Conservation (phyloP, 2,888 invertebrate species). For the Clitarchus hookeri region DNA sequence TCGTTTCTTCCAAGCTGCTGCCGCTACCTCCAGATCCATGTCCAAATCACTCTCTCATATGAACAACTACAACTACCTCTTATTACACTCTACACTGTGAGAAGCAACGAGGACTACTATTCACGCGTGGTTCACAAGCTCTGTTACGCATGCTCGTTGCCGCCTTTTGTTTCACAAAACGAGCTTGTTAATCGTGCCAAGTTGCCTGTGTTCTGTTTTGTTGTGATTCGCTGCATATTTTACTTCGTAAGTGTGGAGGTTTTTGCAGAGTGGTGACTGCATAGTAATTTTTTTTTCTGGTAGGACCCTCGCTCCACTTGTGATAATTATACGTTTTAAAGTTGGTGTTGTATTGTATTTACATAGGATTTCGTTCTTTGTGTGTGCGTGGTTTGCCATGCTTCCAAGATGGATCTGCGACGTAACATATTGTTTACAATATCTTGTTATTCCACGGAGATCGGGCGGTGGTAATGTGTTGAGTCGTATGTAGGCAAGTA, state of each 20-base stretch:
- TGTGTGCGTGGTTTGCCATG: constrained; percentile 33
- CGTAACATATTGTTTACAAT: constrained; percentile 40
- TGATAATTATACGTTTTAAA: neutral
- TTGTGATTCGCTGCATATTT: neutral
- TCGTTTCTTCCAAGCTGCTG: too few relatives aligned
- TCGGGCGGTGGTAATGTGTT: neutral
- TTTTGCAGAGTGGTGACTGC: neutral
- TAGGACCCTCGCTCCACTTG: neutral
- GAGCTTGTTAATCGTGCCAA: neutral
- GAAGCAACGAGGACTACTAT: too few relatives aligned
- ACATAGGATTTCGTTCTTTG: neutral
- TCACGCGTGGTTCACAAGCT: too few relatives aligned
- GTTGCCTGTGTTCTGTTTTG: neutral
- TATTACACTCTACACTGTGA: too few relatives aligned
- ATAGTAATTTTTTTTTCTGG: neutral
- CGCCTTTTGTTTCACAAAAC: neutral
- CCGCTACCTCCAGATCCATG: too few relatives aligned
- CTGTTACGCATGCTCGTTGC: too few relatives aligned
- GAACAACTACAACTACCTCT: too few relatives aligned
- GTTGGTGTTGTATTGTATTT: neutral
- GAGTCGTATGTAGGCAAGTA: neutral
- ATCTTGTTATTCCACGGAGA: constrained; percentile 23
- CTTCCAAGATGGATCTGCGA: constrained; percentile 36
- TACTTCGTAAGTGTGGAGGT: neutral
- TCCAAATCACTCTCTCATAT: too few relatives aligned